These are phyloP conservation scores for Cottus gobio DNA, from an alignment of 2,113 vertebrate species.

Conservation along the genomic window DNA sequence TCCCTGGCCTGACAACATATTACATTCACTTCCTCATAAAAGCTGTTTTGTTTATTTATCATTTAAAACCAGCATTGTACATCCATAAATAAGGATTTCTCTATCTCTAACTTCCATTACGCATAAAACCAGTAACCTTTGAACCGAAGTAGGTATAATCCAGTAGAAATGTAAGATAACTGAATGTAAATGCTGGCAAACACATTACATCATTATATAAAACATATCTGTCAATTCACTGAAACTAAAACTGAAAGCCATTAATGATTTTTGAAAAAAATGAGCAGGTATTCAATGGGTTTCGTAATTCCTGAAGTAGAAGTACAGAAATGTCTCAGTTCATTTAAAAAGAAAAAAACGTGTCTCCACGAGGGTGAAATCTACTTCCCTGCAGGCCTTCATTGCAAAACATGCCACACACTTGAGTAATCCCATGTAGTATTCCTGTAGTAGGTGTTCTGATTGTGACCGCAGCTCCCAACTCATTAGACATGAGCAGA, in stretches of 20 bases:
- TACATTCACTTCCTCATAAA: background rate
- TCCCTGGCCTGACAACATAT: background rate
- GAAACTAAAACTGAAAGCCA: background rate
- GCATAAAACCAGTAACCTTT: background rate
- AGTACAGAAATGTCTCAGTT: conserved; percentile 1
- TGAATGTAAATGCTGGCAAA: background rate
- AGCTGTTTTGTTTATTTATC: background rate
- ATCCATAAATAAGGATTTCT: background rate
- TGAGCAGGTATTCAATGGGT: background rate
- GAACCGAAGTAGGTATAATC: background rate
- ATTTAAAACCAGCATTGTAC: background rate
- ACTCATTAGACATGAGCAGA: conserved; percentile 54
- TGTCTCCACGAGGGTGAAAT: conserved; percentile 5
- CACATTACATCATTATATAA: background rate
- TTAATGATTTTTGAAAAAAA: conserved; percentile 12
- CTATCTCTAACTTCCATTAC: background rate
- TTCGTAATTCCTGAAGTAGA: background rate
- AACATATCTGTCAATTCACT: background rate
- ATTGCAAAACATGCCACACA: conserved; percentile 46
- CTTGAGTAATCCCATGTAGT: conserved; percentile 45
- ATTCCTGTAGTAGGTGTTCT: conserved; percentile 58
- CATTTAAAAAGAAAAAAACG: conserved; percentile 19
- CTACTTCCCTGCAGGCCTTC: conserved; percentile 52
- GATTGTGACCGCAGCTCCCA: conserved; percentile 59
- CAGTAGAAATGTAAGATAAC: background rate